phyloP scores from a whole-genome alignment of 2,797 vertebrate genomes.

The Diplodus puntazzo region DNA sequence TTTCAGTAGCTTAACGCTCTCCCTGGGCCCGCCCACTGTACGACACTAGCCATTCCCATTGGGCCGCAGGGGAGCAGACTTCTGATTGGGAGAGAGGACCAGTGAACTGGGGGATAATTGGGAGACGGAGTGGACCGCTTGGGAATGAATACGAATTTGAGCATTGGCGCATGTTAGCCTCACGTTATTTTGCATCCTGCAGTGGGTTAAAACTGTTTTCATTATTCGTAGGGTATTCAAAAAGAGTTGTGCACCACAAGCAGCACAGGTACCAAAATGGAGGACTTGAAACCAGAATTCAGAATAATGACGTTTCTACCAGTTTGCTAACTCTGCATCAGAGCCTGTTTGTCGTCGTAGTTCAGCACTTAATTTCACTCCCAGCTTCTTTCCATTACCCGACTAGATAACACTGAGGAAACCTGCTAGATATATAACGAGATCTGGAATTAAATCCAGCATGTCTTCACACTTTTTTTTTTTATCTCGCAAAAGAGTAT shows the following conservation, averaged over 20 bases:
- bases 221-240: conserved; percentile 17
- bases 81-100: conserved; percentile 61
- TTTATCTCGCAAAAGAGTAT: conserved; percentile 9
- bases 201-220: conserved; percentile 15
- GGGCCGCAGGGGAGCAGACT: conserved; percentile 49
- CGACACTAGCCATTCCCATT: conserved; percentile 57
- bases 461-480: conserved; percentile 26
- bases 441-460: conserved; percentile 19
- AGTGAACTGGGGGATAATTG: conserved; percentile 50
- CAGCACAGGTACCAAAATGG: conserved; percentile 61
- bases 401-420: conserved; percentile 4
- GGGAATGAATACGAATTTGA: conserved; percentile 40
- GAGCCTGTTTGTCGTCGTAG: conserved; percentile 19
- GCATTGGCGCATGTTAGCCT: conserved; percentile 48
- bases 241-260: conserved; percentile 14
- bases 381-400: conserved; percentile 23
- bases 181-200: conserved; percentile 23
- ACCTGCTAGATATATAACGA: not conserved
- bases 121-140: conserved; percentile 42
- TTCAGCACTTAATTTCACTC: conserved; percentile 30
- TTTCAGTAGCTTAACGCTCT: conserved; percentile 28
- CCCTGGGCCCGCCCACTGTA: conserved; percentile 41
- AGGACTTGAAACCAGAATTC: conserved; percentile 43
- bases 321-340: conserved; percentile 38
- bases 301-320: not conserved